Base-by-base conservation (phyloP, 2,888 invertebrate species). In the Scaptomyza tumidula region DNA sequence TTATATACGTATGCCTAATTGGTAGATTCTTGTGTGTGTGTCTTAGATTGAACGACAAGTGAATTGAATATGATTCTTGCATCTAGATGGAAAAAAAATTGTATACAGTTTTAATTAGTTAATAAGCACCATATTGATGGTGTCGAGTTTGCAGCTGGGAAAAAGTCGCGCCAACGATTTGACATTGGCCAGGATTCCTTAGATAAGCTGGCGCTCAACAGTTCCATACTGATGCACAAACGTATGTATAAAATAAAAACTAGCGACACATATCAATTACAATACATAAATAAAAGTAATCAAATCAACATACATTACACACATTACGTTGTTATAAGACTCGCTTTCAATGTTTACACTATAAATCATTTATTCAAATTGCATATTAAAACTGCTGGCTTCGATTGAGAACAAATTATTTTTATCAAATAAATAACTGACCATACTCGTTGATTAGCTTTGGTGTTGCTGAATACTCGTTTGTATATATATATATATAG, bases 341-440 rank as follows among this genome's bases (percentile, higher is more conserved):
- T 67, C 66, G 72, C 55, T 48, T 53, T 33, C 73, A 76, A 75
- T 90, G 79, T 80, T 84, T 89, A 84, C 78, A 90, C 80, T 88
- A 89, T 87, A 86, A 88, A 88, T 90, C 86, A 90, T 89, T 84
- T 86, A 89, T 88, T 86, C 75, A 89, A 89, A 89, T 89, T 81
- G 57, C 73, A 78, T 68, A 87, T 81, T 78, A 65, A 65, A 73
- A 61, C 72, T 67, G 61, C 33, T 33, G 37, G 45, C 65, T 58
- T 44, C 29, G 64, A 61, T 59, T 64, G 61, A 56, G 11, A 35
- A 35, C 11, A n/a, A 24, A 33, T 35, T 35, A 35, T 10, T 33
- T 2, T 35, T 3, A 13, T 35, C 14, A 39, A 14, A 39, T 14
- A 39, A 39, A 50, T 50, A 50, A 50, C 50, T 50, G 50, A 50